Evolutionary conservation across 2,888 invertebrate genomes (phyloP).

Genomic region (Tortrix viridana): DNA sequence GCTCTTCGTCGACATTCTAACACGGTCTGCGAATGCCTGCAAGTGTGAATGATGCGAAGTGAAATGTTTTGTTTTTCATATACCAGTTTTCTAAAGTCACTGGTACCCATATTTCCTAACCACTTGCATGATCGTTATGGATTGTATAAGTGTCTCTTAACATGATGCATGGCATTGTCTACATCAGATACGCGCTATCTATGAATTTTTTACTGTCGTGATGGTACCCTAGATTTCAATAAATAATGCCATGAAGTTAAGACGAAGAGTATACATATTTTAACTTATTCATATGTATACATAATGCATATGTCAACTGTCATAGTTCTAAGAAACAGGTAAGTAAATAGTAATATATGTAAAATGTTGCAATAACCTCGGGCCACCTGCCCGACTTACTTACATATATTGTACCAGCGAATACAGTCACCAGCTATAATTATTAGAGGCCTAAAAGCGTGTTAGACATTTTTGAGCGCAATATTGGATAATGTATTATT

Average conservation of each 20-base stretch:
- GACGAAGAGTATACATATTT: too few relatives aligned
- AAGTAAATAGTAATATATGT: slow-evolving; percentile 8
- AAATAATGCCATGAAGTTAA: neutral
- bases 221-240: too few relatives aligned
- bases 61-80: slow-evolving; percentile 31
- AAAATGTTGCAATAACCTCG: too few relatives aligned
- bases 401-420: too few relatives aligned
- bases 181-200: slow-evolving; percentile 5
- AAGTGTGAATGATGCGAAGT: slow-evolving; percentile 57
- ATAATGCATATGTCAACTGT: slow-evolving; percentile 1
- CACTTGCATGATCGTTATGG: slow-evolving; percentile 25
- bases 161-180: slow-evolving; percentile 21
- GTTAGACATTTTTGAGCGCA: too few relatives aligned
- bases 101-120: slow-evolving; percentile 32
- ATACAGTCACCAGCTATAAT: too few relatives aligned
- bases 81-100: slow-evolving; percentile 26
- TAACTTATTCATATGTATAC: neutral
- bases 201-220: neutral
- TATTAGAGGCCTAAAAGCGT: too few relatives aligned
- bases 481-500: too few relatives aligned
- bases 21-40: slow-evolving; percentile 85
- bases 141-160: slow-evolving; percentile 11
- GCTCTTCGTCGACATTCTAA: slow-evolving; percentile 87
- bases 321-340: slow-evolving; percentile 6
- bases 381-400: too few relatives aligned